Evolutionary conservation across 2,113 vertebrate genomes (phyloP).

Genomic region (Esox niger): DNA sequence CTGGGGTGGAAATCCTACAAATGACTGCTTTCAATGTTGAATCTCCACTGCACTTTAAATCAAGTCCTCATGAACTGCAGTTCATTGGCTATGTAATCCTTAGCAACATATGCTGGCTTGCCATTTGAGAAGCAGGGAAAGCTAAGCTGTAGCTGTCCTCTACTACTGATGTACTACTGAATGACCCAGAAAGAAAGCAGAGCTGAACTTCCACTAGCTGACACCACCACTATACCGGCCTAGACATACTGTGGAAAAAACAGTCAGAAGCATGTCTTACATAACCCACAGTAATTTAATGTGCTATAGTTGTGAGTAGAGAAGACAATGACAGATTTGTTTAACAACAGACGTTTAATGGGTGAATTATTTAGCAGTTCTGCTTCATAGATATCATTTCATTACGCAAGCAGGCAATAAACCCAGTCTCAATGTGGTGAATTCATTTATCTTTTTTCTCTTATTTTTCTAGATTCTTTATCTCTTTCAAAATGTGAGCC

Average conservation of each 20-base stretch:
- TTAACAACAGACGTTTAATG: background rate
- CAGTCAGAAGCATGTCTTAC: background rate
- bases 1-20: no score
- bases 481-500: slow-evolving; percentile 72
- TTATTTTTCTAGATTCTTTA: slow-evolving; percentile 54
- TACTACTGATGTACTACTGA: slow-evolving; percentile 35
- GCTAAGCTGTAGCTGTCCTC: slow-evolving; percentile 53
- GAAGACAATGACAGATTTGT: background rate
- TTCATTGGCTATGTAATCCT: slow-evolving; percentile 49
- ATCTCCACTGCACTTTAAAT: background rate
- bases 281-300: background rate
- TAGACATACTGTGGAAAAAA: background rate
- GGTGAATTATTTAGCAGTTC: background rate
- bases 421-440: slow-evolving; percentile 9
- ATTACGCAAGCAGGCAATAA: slow-evolving; percentile 17
- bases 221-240: background rate
- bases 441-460: slow-evolving; percentile 7
- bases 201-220: background rate
- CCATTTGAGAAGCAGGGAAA: slow-evolving; percentile 50
- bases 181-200: slow-evolving; percentile 42
- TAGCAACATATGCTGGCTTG: slow-evolving; percentile 57
- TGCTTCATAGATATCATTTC: background rate
- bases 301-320: background rate
- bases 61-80: background rate
- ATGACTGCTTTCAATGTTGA: background rate